Conservation (phyloP, 2,113 vertebrate species). For the Callaeas wilsoni region DNA sequence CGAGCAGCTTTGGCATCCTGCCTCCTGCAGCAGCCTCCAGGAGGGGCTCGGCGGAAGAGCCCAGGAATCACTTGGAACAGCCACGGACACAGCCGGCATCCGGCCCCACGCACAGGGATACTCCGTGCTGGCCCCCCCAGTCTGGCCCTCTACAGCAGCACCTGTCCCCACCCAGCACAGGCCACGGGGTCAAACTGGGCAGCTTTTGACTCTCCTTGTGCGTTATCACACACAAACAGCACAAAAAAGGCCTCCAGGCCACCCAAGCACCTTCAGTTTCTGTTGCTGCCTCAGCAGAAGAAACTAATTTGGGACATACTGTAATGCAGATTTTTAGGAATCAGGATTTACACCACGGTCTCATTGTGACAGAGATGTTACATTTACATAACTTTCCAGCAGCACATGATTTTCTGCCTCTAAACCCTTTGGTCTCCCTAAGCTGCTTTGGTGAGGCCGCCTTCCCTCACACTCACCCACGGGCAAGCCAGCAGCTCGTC, state of each 20-base stretch:
- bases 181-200: background rate
- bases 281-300: background rate
- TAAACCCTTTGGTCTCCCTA: background rate
- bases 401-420: background rate
- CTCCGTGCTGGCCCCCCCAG: background rate
- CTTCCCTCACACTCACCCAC: conserved; percentile 34
- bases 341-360: rapidly evolving
- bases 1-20: background rate
- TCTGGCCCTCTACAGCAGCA: background rate
- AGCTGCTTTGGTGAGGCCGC: conserved; percentile 10
- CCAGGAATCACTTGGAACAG: background rate
- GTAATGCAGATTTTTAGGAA: background rate
- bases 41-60: background rate
- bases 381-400: background rate
- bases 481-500: background rate
- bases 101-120: background rate
- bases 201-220: background rate
- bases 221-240: background rate
- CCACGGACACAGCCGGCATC: background rate
- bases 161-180: background rate
- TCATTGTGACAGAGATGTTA: background rate
- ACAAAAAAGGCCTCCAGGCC: background rate
- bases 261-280: background rate
- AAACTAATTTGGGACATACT: rapidly evolving
- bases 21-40: background rate